Base-by-base conservation (phyloP, 2,113 vertebrate genomes). In the Sander vitreus region DNA sequence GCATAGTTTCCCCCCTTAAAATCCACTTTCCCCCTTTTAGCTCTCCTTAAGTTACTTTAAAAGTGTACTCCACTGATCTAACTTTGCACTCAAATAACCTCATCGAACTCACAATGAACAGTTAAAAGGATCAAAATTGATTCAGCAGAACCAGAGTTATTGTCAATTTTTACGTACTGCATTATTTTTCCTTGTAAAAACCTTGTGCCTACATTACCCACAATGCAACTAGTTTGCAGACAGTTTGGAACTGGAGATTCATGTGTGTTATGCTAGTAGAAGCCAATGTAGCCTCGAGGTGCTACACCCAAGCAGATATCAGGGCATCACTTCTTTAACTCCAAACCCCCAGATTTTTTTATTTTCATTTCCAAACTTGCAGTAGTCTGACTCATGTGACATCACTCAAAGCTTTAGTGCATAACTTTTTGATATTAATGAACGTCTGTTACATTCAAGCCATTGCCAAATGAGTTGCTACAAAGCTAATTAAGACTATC, bases 31-130 rank as follows among this genome's bases (percentile, higher is more conserved):
- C 7, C n/a, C 36, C 16, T 30, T 76, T 73, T 21, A 45, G 7
- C 12, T 64, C 43, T n/a, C 30, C 5, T 45, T 58, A 14, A 30
- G 36, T 63, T 9, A 47, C 16, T 62, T 78, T 47, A 19, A 75
- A 51, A 67, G 43, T 50, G 48, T 18, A 12, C 39, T 76, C 25
- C 23, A 30, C 66, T 70, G 19, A 77, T 71, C 50, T 19, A 65
- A 19, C 45, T 11, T 47, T 33, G 68, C 43, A 73, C 51, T 33
- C 19, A 30, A 39, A 21, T 10, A 39, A 25, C 27, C 10, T 5
- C 13, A 16, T 73, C 19, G 2, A n/a, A 59, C 43, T 30, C 6
- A 4, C 10, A 4, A 25, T 33, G 36, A 14, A 47, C 18, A 63
- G 13, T 51, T 55, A 39, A 12, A 67, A 68, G 19, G 18, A 27